Percentiles rank a stretch among this genome's conserved stretches.
phyloP scores from a whole-genome alignment of 2,113 vertebrate genomes.

The Rhodinocichla rosea region DNA sequence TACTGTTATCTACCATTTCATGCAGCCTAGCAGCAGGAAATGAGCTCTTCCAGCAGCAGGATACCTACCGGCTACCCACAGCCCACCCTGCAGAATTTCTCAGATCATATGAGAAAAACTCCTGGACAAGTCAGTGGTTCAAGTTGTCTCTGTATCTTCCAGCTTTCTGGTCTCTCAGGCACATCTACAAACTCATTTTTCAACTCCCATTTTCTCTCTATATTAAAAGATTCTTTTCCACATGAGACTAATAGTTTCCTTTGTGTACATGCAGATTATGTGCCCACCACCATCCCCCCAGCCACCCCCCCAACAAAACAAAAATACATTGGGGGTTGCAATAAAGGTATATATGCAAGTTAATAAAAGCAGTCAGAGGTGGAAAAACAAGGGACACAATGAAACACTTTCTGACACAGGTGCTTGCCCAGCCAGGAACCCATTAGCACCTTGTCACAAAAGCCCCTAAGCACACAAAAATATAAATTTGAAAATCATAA shows the following conservation, averaged over 20 bases:
- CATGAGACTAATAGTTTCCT: neutral
- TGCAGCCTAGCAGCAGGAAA: neutral
- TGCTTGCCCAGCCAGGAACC: constrained; percentile 53
- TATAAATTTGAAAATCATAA: constrained; percentile 37
- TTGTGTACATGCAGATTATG: neutral
- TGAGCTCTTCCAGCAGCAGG: neutral
- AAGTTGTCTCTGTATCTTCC: neutral
- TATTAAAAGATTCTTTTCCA: neutral
- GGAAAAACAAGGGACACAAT: constrained; percentile 45
- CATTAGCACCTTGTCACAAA: constrained; percentile 66
- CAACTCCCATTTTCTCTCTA: neutral
- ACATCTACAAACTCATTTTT: neutral
- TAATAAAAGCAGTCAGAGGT: constrained; percentile 15
- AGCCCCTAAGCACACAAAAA: constrained; percentile 23
- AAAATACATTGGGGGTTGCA: neutral
- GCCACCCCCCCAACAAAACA: neutral
- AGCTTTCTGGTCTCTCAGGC: neutral
- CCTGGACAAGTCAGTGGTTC: neutral
- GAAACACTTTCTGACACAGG: constrained; percentile 63
- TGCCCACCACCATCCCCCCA: accelerated
- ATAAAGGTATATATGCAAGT: neutral
- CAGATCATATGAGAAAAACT: neutral
- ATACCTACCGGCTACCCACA: neutral
- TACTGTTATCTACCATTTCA: neutral
- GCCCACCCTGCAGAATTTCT: neutral